Base-by-base conservation (phyloP, 2,113 vertebrate species). In the Naja naja region DNA sequence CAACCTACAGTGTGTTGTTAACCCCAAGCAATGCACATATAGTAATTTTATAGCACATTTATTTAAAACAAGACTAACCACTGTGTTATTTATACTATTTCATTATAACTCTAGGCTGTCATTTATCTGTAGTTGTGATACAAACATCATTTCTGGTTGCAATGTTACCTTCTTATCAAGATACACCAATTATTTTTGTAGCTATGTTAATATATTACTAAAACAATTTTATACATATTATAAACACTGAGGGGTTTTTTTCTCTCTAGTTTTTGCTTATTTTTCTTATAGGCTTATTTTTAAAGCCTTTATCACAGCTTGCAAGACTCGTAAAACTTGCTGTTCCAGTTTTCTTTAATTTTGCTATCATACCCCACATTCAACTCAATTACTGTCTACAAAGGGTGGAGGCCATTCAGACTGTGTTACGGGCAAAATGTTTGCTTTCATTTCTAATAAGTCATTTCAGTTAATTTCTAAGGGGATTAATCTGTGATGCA, bases 381-480 rank as follows among this genome's bases (percentile, higher is more conserved):
- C 55, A 87, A 34, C 25, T 49, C 91, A 64, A n/a, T 88, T 87
- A 87, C 34, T 85, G 56, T 64, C 55, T 53, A 64, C 22, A 30
- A 87, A 53, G 81, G 85, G 85, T 92, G 45, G 85, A 92, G 55
- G 53, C 47, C 53, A 30, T 87, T 47, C 81, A 49, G 85, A 30
- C 27, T 87, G 39, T 47, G 43, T 45, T 58, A 55, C 27, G 60
- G 81, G 52, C 43, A 91, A 49, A 58, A 91, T 49, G 18, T 87
- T 34, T 49, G 30, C 55, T 91, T 91, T 91, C 55, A 52, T 87
- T 64, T 87, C 55, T 39, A 88, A 92, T 87, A 47, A 53, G 55
- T 86, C 64, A 92, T 25, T 92, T 64, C 22, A 39, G 30, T 52
- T 92, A 52, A 87, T 87, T 87, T 92, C 85, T 58, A 60, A 88